Percentiles rank a stretch among this genome's conserved stretches.
Evolutionary conservation across 2,113 vertebrate genomes (phyloP).

Genomic region (Mus spicilegus): DNA sequence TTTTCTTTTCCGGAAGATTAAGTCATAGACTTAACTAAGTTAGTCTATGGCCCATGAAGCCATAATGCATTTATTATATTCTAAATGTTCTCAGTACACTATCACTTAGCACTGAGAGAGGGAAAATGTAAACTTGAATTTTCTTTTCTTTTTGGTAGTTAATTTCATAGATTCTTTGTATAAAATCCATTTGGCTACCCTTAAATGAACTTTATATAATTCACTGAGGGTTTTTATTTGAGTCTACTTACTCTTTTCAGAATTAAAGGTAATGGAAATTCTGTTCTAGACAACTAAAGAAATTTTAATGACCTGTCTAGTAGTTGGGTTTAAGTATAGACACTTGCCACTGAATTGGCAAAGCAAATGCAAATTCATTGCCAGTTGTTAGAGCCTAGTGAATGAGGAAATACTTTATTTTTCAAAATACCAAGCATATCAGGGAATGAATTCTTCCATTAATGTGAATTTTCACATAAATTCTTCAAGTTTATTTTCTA

Average conservation of each 20-base stretch:
- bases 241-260: conserved; percentile 53
- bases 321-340: conserved; percentile 55
- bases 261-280: conserved; percentile 63
- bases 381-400: conserved; percentile 60
- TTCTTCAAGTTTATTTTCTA: conserved; percentile 26
- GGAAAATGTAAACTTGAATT: neutral
- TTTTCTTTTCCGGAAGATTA: neutral
- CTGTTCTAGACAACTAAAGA: conserved; percentile 48
- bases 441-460: conserved; percentile 32
- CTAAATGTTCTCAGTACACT: conserved; percentile 6
- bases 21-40: conserved; percentile 57
- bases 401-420: conserved; percentile 68
- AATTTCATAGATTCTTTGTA: conserved; percentile 43
- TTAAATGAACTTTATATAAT: conserved; percentile 60
- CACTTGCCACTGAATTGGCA: conserved; percentile 55
- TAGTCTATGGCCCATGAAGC: conserved; percentile 6
- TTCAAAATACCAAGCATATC: neutral
- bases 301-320: conserved; percentile 69
- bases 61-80: conserved; percentile 53
- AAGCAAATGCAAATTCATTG: conserved; percentile 75
- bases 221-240: conserved; percentile 50
- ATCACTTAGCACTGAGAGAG: neutral
- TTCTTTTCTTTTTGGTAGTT: conserved; percentile 2
- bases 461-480: conserved; percentile 61
- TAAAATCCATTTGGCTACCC: conserved; percentile 27